Evolutionary conservation across 2,888 invertebrate species (phyloP).

Genomic region (Labia minor): DNA sequence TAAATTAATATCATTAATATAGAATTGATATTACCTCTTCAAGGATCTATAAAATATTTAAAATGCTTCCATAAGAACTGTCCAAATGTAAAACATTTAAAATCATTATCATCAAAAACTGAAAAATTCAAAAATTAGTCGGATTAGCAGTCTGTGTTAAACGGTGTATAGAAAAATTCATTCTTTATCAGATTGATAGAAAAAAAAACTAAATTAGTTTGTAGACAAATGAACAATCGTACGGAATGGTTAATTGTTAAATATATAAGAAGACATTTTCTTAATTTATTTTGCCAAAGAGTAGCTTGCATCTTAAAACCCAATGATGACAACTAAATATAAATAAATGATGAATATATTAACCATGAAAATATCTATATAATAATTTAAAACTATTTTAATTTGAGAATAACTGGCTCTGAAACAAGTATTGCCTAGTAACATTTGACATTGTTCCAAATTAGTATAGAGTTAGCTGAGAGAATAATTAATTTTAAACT

Average conservation of each 20-base stretch:
- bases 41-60: neutral
- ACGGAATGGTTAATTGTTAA: conserved; percentile 13
- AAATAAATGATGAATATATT: neutral
- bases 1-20: too few relatives aligned
- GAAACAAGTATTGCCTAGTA: neutral
- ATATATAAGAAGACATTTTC: neutral
- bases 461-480: neutral
- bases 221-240: conserved; percentile 5
- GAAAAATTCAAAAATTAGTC: neutral
- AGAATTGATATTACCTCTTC: neutral
- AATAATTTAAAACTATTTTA: neutral
- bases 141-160: neutral
- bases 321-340: neutral
- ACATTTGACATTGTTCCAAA: neutral
- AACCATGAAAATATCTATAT: neutral
- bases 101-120: neutral
- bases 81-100: neutral
- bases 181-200: neutral
- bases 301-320: neutral
- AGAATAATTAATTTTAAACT: neutral
- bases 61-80: neutral
- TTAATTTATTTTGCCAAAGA: neutral
- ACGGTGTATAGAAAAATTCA: neutral
- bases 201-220: neutral
- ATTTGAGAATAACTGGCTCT: neutral